Evolutionary conservation across 2,113 vertebrate species (phyloP).

Genomic region (Pteronura brasiliensis): DNA sequence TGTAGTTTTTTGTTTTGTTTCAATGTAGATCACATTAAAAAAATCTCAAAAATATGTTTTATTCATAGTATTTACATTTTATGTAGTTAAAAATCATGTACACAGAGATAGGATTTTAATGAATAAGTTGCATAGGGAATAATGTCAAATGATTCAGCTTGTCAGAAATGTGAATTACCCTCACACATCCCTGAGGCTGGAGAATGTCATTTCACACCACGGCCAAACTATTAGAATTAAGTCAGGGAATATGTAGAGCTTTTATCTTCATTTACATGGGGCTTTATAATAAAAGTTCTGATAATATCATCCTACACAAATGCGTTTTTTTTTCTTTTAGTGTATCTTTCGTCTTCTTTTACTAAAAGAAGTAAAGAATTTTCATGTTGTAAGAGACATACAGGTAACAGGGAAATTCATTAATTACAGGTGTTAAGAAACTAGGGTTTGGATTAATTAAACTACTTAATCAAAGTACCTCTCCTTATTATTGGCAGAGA

Average conservation of each 20-base stretch:
- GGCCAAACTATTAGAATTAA: slow-evolving; percentile 41
- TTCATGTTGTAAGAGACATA: neutral
- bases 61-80: slow-evolving; percentile 28
- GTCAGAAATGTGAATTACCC: slow-evolving; percentile 59
- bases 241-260: slow-evolving; percentile 12
- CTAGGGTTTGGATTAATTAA: neutral
- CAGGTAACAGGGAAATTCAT: neutral
- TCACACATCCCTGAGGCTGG: slow-evolving; percentile 35
- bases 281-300: neutral
- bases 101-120: slow-evolving; percentile 37
- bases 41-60: slow-evolving; percentile 22
- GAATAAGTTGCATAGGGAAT: slow-evolving; percentile 31
- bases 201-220: slow-evolving; percentile 53
- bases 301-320: neutral
- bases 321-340: neutral
- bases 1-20: neutral
- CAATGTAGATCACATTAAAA: neutral
- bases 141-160: slow-evolving; percentile 57
- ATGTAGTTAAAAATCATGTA: slow-evolving; percentile 50
- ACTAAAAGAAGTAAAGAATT: neutral
- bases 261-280: slow-evolving; percentile 11
- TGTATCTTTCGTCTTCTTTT: neutral
- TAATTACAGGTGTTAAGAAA: neutral
- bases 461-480: too few species aligned
- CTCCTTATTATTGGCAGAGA: neutral